A percentile compares a stretch with the other conserved stretches of the same genome.
Evolutionary conservation across 2,113 vertebrate genomes (phyloP).

Genomic region (Toxotes jaculatrix): DNA sequence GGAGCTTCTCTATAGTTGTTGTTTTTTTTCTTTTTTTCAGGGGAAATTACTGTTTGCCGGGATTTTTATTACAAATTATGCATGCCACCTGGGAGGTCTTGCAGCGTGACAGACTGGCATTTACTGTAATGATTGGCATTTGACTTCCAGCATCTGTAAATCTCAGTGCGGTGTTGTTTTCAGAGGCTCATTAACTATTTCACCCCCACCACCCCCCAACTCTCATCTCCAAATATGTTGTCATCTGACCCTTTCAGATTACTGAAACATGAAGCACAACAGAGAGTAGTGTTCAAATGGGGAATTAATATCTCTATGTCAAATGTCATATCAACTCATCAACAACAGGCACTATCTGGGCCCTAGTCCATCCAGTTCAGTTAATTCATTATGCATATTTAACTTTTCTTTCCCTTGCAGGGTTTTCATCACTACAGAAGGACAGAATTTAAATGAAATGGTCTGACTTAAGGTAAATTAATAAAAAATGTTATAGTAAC

Average conservation of each 20-base stretch:
- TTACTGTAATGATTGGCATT: conserved; percentile 72
- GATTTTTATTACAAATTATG: conserved; percentile 17
- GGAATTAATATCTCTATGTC: conserved; percentile 36
- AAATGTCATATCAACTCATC: conserved; percentile 55
- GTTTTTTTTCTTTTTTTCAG: neutral
- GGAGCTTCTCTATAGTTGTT: too few relatives aligned
- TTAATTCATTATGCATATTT: conserved; percentile 34
- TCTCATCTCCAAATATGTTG: conserved; percentile 50
- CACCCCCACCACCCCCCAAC: neutral
- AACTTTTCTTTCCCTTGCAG: conserved; percentile 13
- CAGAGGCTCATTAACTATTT: conserved; percentile 49
- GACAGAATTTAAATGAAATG: neutral
- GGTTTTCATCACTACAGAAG: neutral
- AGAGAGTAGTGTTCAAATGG: conserved; percentile 31
- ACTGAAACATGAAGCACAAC: conserved; percentile 18
- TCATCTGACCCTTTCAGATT: conserved; percentile 55
- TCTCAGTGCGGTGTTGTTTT: conserved; percentile 38
- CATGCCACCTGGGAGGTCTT: conserved; percentile 33
- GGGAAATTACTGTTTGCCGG: neutral
- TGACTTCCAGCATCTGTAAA: conserved; percentile 54
- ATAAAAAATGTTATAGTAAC: conserved; percentile 10
- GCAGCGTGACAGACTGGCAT: conserved; percentile 63
- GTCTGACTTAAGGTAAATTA: conserved; percentile 13
- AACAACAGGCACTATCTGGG: neutral
- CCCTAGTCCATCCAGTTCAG: neutral